phyloP scores from a whole-genome alignment of 2,888 invertebrate genomes.

The Agrenia bidenticulata region DNA sequence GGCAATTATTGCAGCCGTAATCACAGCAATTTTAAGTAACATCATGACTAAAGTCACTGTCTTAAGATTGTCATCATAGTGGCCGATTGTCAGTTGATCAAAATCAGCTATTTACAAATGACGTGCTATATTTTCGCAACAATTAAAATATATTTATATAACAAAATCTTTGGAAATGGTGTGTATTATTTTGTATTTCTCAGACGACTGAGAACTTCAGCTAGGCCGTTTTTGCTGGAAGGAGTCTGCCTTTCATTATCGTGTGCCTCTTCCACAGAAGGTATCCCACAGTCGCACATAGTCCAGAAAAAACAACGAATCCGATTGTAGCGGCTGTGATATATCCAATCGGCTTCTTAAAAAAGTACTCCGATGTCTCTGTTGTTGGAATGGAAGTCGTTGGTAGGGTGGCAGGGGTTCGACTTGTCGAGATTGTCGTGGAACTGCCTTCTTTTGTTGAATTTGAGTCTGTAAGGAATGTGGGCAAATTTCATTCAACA shows the following conservation, averaged over 20 bases:
- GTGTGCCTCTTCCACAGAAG: slow-evolving; percentile 16
- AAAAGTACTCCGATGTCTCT: slow-evolving; percentile 10
- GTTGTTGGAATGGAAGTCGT: neutral
- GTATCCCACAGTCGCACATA: slow-evolving; percentile 10
- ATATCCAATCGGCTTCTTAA: slow-evolving; percentile 21
- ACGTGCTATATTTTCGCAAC: no score
- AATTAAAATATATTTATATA: no score
- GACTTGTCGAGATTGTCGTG: neutral
- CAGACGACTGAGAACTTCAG: neutral
- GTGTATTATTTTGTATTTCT: no score
- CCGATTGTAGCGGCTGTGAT: slow-evolving; percentile 18
- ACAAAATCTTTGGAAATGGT: no score
- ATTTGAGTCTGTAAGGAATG: no score
- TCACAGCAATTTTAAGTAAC: neutral
- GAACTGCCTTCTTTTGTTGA: no score
- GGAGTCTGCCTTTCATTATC: neutral
- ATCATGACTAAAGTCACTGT: neutral
- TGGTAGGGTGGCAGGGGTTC: neutral
- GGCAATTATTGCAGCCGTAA: slow-evolving; percentile 17
- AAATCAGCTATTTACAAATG: no score
- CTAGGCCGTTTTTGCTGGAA: neutral
- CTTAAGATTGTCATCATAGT: no score
- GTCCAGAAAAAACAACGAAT: neutral
- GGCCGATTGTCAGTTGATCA: no score
- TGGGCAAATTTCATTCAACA: no score